Base-by-base conservation (phyloP, 2,888 invertebrate genomes). In the Drosophila formosana region DNA sequence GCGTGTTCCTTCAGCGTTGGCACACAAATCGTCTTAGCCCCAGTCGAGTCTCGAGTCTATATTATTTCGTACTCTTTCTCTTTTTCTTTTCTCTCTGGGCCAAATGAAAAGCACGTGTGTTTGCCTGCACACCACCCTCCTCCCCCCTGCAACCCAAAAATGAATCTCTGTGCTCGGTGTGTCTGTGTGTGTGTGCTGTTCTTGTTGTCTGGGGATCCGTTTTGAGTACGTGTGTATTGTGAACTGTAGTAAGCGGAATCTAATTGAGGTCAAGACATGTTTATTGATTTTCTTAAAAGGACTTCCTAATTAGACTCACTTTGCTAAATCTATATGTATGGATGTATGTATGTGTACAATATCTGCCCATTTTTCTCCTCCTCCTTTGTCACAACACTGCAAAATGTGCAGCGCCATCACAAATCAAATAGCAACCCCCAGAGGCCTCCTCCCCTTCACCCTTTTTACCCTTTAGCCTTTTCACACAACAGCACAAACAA, bases 241-340 rank as follows among this genome's bases (percentile, higher is more conserved):
- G 88, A 86, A 89, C 80, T 85, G 80, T 80, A 66, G 89, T 88
- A 89, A 85, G 88, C 85, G 88, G 64, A 88, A 88, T 88, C 89
- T 86, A 89, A 89, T 89, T 90, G 89, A 90, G 89, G 89, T 89
- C 89, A 90, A 89, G 89, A 89, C 90, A 89, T 90, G 84, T 86
- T 82, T 90, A 89, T 89, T 89, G 89, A 89, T 89, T 90, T 90
- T 90, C 78, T 81, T 82, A 88, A 86, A 86, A 86, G 89, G 86
- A 86, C 86, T 82, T 89, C 86, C 89, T 88, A 86, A 86, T 86
- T 86, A 86, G 86, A 85, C 84, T 85, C 82, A 86, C 87, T 86
- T 88, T 80, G 72, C 83, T 77, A 64, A 73, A 69, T 70, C 56
- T 46, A 34, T 13, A 37, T 55, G 39, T 43, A 13, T 37, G 9